Percentiles rank a stretch among this genome's conserved stretches.
phyloP scores from a whole-genome alignment of 2,113 vertebrate species.

The Paracanthobrama guichenoti region DNA sequence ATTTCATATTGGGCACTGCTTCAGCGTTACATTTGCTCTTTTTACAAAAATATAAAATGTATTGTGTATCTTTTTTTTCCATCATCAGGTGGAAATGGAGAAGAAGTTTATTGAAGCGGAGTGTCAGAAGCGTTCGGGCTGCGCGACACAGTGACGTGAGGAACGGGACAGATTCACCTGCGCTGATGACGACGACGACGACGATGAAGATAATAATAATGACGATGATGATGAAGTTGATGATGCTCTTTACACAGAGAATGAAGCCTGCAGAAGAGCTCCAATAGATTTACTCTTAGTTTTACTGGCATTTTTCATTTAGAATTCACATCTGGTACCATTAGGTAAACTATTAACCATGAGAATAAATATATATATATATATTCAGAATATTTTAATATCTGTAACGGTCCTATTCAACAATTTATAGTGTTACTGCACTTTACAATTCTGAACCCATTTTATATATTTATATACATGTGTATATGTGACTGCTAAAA shows the following conservation, averaged over 20 bases:
- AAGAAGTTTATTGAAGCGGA: slow-evolving; percentile 92
- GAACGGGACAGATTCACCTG: not conserved
- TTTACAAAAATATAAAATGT: not conserved
- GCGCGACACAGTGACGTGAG: slow-evolving; percentile 80
- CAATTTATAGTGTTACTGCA: slow-evolving; percentile 43
- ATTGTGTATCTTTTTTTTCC: not conserved
- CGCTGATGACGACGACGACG: accelerated
- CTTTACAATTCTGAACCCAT: slow-evolving; percentile 25
- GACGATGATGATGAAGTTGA: too few species aligned
- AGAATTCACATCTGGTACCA: not conserved
- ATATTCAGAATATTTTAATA: not conserved
- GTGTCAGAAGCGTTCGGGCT: slow-evolving; percentile 80
- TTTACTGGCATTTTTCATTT: not conserved
- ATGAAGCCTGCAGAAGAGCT: not conserved
- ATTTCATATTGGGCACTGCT: not conserved
- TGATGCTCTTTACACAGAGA: too few species aligned
- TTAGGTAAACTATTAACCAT: slow-evolving; percentile 3
- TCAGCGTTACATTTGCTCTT: not conserved
- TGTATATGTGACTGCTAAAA: not conserved
- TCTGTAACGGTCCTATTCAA: not conserved
- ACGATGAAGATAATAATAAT: too few species aligned
- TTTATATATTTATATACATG: not conserved
- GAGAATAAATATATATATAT: not conserved
- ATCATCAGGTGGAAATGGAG: slow-evolving; percentile 87
- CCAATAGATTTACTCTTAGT: not conserved